Base-by-base conservation (phyloP, 2,888 invertebrate species). In the Zygothrica quintamaculata region DNA sequence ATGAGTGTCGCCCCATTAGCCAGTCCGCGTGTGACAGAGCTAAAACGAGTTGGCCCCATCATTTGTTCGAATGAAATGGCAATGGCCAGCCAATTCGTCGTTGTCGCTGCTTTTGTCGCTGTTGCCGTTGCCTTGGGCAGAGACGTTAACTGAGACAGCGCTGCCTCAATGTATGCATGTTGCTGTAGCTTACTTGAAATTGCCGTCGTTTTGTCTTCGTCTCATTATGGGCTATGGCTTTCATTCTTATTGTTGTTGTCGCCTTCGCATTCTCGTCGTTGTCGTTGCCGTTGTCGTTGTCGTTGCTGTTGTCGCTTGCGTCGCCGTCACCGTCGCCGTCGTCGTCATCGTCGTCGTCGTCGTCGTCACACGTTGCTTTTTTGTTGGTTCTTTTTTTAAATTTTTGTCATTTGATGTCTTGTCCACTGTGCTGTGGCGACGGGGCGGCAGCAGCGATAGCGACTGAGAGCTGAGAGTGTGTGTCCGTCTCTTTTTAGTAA, bases 21-120 rank as follows among this genome's bases (percentile, higher is more conserved):
- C 73, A 55, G 82, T 79, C 69, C 79, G 77, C 76, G 84, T 88
- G 88, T 82, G 89, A 88, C 88, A 88, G 88, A 89, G 89, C 77
- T 80, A 64, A 82, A 84, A 68, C 84, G 78, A 85, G 76, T 82
- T 72, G 81, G 61, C 66, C 75, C 71, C 71, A 51, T 40, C 71
- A 65, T 67, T 69, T 58, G 77, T 75, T 59, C 69, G 80, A 81
- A 73, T 75, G 82, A 84, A 87, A 87, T 73, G 77, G 85, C 88
- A 79, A 77, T 85, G 86, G 67, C 69, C 69, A 74, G 73, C 68
- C 75, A 75, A 70, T 71, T 76, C 71, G 70, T 76, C 61, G 73
- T 70, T 77, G 81, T 78, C 74, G 77, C 56, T 65, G 75, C 61
- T 48, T 31, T 50, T 55, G 67, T 68, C 57, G 73, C 51, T 59